Conservation (phyloP, 2,888 invertebrate genomes). For the Tetropium fuscum region DNA sequence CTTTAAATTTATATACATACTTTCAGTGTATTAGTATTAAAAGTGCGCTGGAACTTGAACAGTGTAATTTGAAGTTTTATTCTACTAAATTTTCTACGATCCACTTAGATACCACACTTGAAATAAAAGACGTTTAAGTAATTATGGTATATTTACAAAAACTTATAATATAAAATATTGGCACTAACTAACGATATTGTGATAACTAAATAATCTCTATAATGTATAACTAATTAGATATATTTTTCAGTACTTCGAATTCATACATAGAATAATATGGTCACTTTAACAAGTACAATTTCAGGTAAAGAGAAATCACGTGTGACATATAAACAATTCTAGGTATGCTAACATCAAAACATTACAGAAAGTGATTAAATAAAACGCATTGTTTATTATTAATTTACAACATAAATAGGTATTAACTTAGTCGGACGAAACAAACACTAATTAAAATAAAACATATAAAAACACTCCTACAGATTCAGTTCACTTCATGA, state of each 20-base stretch:
- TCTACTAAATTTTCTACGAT: no score
- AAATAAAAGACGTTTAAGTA: slow-evolving; percentile 4
- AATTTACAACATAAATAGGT: slow-evolving; percentile 6
- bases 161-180: slow-evolving; percentile 30
- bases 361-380: neutral
- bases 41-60: no score
- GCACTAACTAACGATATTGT: slow-evolving; percentile 29
- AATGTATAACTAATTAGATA: slow-evolving; percentile 26
- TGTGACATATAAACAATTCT: neutral
- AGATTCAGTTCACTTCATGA: slow-evolving; percentile 16
- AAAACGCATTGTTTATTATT: neutral
- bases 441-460: neutral
- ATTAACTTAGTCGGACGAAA: slow-evolving; percentile 1
- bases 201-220: slow-evolving; percentile 26
- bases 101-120: neutral
- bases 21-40: no score
- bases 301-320: neutral
- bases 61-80: no score
- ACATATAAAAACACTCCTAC: slow-evolving; percentile 21
- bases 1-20: no score
- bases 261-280: slow-evolving; percentile 6
- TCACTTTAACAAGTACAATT: neutral
- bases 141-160: slow-evolving; percentile 30
- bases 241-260: slow-evolving; percentile 27
- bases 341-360: neutral